Base-by-base conservation (phyloP, 2,888 invertebrate species). In the Scaptomyza reducta region DNA sequence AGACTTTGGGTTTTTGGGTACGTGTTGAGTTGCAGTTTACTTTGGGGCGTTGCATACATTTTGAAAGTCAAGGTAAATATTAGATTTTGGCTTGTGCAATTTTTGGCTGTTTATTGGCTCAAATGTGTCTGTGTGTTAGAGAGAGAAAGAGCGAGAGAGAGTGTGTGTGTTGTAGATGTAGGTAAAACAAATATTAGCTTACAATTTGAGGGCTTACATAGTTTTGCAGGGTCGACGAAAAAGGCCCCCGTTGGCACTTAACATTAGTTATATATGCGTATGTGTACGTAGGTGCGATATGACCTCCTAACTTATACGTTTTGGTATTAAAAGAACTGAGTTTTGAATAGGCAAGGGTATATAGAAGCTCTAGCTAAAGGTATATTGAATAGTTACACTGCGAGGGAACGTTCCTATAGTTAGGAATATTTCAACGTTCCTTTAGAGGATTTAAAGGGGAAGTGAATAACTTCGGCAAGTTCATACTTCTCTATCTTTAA, bases 21-120 rank as follows among this genome's bases (percentile, higher is more conserved):
- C 77, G 74, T 76, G 69, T 84, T 70, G 75, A 78, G 85, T 65
- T 84, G 73, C 81, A 78, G 78, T 84, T 87, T 70, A 81, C 87
- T 74, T 81, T 81, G 84, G 64, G 64, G 59, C 77, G 56, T 73
- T 55, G 76, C 77, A 77, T 77, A 77, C 76, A 74, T 77, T 77
- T 77, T 68, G 85, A 83, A 83, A 83, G 82, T 83, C 85, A 83
- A 87, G 87, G 82, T 87, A 83, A 83, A 83, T 83, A 83, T 83
- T 83, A 84, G 85, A 87, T 87, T 84, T 84, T 78, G 56, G 80
- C 70, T 84, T 81, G 75, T 78, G 56, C 65, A 84, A 81, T 81
- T 82, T 80, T 85, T 71, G 84, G 50, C 74, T 76, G 77, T 77
- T 76, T 77, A 69, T 58, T 69, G 69, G 42, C 51, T 74, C 46